A percentile compares a stretch with the other conserved stretches of the same genome.
Evolutionary conservation across 2,113 vertebrate genomes (phyloP).

Genomic region (Symphodus melops): DNA sequence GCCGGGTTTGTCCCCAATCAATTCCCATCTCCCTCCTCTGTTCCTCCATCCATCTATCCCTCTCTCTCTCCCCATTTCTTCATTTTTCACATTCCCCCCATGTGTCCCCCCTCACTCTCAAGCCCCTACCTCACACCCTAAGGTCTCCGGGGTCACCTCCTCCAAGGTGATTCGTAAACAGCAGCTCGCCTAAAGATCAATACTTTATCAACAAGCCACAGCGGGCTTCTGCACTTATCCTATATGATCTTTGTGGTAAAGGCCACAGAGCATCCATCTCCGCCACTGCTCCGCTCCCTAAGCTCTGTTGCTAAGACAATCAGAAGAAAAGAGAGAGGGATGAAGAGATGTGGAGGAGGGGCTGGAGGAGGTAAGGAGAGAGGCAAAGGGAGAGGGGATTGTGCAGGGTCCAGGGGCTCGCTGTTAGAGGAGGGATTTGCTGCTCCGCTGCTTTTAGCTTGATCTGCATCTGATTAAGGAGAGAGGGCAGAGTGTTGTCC

Average conservation of each 20-base stretch:
- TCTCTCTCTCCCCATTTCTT: conserved; percentile 44
- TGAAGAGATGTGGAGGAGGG: conserved; percentile 52
- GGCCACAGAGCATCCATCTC: conserved; percentile 87
- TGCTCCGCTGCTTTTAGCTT: conserved; percentile 96
- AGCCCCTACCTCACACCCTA: conserved; percentile 83
- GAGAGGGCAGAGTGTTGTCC: conserved; percentile 91
- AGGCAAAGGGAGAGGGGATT: conserved; percentile 63
- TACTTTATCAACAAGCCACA: conserved; percentile 99
- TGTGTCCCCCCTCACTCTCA: conserved; percentile 58
- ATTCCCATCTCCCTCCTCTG: conserved; percentile 65
- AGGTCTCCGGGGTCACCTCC: conserved; percentile 95
- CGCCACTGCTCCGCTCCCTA: conserved; percentile 67
- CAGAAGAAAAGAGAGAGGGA: conserved; percentile 82
- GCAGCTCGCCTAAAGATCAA: conserved; percentile 89
- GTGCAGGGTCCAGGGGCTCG: conserved; percentile 69
- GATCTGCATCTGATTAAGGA: conserved; percentile 97
- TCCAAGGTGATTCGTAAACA: conserved; percentile 99
- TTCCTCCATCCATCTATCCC: conserved; percentile 51
- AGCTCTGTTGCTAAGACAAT: conserved; percentile 84
- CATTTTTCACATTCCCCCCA: conserved; percentile 66
- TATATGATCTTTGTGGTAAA: conserved; percentile 98
- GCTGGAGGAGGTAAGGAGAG: conserved; percentile 41
- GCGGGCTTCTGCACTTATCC: conserved; percentile 98
- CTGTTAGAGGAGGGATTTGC: conserved; percentile 93
- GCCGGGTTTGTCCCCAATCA: conserved; percentile 74